Conservation (phyloP, 2,888 invertebrate genomes). For the Agrotis clavis region DNA sequence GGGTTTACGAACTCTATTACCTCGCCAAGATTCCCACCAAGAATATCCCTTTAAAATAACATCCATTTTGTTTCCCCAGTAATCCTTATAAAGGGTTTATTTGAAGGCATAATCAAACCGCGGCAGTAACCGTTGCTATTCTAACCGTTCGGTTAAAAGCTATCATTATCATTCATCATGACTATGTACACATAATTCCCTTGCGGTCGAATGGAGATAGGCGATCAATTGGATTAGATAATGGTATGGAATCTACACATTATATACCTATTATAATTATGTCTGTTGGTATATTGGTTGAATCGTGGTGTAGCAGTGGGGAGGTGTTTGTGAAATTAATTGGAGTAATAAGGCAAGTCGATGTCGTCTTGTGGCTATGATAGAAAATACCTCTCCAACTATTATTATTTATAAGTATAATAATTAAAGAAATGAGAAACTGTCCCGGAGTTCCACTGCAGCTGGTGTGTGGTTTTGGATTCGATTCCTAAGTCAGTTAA, state of each 20-base stretch:
- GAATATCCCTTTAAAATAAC: conserved; percentile 21
- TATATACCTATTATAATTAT: background rate
- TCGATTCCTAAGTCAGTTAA: too few species aligned
- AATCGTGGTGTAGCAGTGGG: conserved; percentile 5
- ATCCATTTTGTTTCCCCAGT: background rate
- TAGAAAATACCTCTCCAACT: too few species aligned
- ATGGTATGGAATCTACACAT: conserved; percentile 5
- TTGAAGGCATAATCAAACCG: conserved; percentile 29
- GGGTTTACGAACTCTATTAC: too few species aligned
- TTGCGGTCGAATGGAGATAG: conserved; percentile 55
- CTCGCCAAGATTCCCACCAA: background rate
- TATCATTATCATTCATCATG: conserved; percentile 56
- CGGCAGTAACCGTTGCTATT: conserved; percentile 25
- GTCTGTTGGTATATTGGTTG: background rate
- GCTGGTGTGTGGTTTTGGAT: too few species aligned
- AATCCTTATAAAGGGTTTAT: conserved; percentile 6
- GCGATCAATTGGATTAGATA: conserved; percentile 59
- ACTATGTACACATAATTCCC: conserved; percentile 51
- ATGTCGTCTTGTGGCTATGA: too few species aligned
- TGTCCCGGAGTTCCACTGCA: too few species aligned
- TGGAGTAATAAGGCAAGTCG: background rate
- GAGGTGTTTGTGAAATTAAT: conserved; percentile 21
- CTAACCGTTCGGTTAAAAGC: conserved; percentile 23
- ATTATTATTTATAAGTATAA: too few species aligned
- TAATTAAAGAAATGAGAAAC: too few species aligned